These are phyloP conservation scores for Colletes latitarsis DNA, from an alignment of 1,140 invertebrate genomes.

Conservation along the genomic window DNA sequence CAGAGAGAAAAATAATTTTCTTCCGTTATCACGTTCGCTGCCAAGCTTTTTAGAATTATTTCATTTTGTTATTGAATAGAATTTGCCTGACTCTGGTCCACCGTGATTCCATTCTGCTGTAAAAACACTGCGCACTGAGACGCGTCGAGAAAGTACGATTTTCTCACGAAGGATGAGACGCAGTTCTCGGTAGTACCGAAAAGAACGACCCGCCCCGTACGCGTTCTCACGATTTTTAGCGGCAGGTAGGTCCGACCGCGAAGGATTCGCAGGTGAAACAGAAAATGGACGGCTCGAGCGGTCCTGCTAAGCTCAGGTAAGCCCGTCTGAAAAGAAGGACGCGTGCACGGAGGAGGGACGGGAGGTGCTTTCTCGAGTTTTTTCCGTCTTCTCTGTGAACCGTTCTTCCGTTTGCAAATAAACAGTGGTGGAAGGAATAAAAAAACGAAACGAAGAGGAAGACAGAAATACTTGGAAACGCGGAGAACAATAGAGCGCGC, in stretches of 20 bases:
- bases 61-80: too few relatives aligned
- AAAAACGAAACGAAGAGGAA: background rate
- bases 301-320: slow-evolving; percentile 19
- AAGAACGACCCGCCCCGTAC: background rate
- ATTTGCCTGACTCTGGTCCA: too few relatives aligned
- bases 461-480: slow-evolving; percentile 25
- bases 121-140: too few relatives aligned
- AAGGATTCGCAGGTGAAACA: slow-evolving; percentile 18
- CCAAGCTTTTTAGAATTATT: too few relatives aligned
- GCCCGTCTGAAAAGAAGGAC: background rate
- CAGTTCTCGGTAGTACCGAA: slow-evolving; percentile 7
- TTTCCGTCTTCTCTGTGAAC: slow-evolving; percentile 8
- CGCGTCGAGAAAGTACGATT: too few relatives aligned
- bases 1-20: too few relatives aligned
- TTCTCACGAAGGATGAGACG: background rate
- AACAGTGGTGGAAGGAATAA: background rate
- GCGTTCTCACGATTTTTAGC: slow-evolving; percentile 30
- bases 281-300: slow-evolving; percentile 10
- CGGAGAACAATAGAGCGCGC: slow-evolving; percentile 23
- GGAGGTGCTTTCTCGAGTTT: background rate
- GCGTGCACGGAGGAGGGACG: background rate
- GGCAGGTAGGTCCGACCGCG: slow-evolving; percentile 34
- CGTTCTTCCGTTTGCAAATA: slow-evolving; percentile 4
- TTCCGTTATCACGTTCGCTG: too few relatives aligned
- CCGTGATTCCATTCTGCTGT: too few relatives aligned